Base-by-base conservation (phyloP, 2,888 invertebrate species). In the Hirtodrosophila trivittata region DNA sequence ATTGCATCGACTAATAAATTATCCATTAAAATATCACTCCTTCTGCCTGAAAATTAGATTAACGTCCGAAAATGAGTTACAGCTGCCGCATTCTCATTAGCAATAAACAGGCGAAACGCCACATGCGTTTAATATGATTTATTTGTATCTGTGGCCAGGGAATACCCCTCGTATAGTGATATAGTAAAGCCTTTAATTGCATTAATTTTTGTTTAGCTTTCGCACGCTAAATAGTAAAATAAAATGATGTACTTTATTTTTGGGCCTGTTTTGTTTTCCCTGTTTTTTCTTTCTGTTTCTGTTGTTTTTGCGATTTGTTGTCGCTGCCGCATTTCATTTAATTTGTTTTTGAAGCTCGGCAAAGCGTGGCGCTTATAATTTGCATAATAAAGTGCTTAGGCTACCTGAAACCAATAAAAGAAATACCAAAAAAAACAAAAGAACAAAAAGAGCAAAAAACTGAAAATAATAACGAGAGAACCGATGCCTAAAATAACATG, bases 331-430 rank as follows among this genome's bases (percentile, higher is more conserved):
- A 45, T 60, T 76, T 66, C 13, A 52, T 78, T 77, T 66, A 78
- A 77, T 84, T 74, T 80, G 62, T 63, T 73, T 69, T 77, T 64
- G 56, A 68, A 77, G 83, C 75, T 70, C 70, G 78, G 32, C 65
- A 70, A 85, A 87, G 85, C 78, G 86, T 86, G 77, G 84, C 86
- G 86, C 76, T 66, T 75, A 59, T 67, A 75, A 82, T 80, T 80
- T 80, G 73, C 83, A 80, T 80, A 80, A 82, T 80, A 85, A 80
- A 85, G 86, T 80, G 83, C 78, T 85, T 82, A 82, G 83, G 83
- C 80, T 80, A 80, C 80, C 83, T 85, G 78, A 77, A 80, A 75
- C 66, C 68, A 77, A 66, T 77, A 74, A 69, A 55, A 67, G 51
- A 62, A 59, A 72, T 54, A 63, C 39, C 10, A 58, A 60, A 58